Percentiles rank a stretch among this genome's conserved stretches.
These are phyloP conservation scores for Lophura nycthemera DNA, from an alignment of 2,113 vertebrate species.

Conservation along the genomic window DNA sequence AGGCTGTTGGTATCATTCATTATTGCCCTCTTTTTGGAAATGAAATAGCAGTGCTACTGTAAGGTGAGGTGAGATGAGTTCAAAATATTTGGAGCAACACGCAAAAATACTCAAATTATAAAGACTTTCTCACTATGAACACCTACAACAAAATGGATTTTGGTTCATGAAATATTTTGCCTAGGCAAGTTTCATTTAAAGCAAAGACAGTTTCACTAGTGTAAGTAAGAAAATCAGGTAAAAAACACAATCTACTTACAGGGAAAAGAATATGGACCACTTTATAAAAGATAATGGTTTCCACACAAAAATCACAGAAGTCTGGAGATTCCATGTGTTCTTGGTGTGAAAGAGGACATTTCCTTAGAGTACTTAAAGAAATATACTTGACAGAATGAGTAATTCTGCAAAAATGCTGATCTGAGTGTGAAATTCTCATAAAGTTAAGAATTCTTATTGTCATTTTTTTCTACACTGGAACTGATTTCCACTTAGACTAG, in stretches of 20 bases:
- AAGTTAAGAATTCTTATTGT: neutral
- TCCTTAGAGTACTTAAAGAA: neutral
- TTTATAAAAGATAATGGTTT: neutral
- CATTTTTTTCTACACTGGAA: neutral
- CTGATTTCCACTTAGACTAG: neutral
- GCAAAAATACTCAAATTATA: neutral
- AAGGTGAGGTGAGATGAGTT: neutral
- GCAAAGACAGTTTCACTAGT: neutral
- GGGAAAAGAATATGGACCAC: neutral
- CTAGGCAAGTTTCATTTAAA: neutral
- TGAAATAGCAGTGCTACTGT: neutral
- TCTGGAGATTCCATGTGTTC: neutral
- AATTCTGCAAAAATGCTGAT: neutral
- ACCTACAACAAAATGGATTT: neutral
- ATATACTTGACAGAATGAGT: neutral
- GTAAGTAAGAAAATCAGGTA: neutral
- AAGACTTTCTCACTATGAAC: neutral
- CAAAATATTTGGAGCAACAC: neutral
- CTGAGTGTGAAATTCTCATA: neutral
- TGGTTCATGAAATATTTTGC: rapidly evolving
- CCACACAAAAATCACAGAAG: neutral
- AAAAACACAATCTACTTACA: neutral
- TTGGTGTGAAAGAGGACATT: neutral
- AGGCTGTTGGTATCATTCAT: neutral
- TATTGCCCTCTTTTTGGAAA: neutral